Evolutionary conservation across 1,140 invertebrate species (phyloP), one percentile per base, ranked within the genome.

Genomic region (Charaxes varanes): DNA sequence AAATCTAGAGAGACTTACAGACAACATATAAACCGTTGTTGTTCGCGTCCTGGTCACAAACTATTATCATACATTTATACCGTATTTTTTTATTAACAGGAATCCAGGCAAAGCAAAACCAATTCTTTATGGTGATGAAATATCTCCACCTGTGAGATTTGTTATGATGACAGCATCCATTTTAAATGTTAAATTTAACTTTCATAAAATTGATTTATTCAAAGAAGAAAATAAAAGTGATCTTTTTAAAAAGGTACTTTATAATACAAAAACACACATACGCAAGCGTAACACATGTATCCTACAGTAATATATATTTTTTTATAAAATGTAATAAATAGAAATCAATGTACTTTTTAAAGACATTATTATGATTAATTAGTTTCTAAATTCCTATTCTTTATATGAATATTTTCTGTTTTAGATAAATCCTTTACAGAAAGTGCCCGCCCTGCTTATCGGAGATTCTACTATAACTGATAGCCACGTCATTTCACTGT

Each of bases 351-450:
- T 22, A 22, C 6, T 3, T 22, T 22, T 22, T 22, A n/a, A 7
- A 22, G 6, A 3, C 8, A 34, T 34, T 44, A 23, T 19, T 26
- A 11, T 12, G 16, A 18, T 11, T 23, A 21, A 27, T 11, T 40
- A 14, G n/a, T 14, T 30, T 6, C n/a, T 14, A 6, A 40, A 13
- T 10, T 11, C 3, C 3, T 22, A 13, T 10, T 11, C 3, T 3
- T 22, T 1, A 6, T 24, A 19, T 32, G 16, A 6, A 1, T 14
- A 21, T 1, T 17, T 26, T 37, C 2, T 34, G 22, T 26, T 26
- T 59, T 46, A 80, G 76, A 71, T 80, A 36, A 80, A 80, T 24
- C 64, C 56, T 1, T 26, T 77, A 3, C 62, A 74, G 44, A 81
- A 78, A 55, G 70, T 81, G 3, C 77, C 77, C 12, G 61, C 54